phyloP scores from a whole-genome alignment of 2,113 vertebrate species.

The Camelus bactrianus region DNA sequence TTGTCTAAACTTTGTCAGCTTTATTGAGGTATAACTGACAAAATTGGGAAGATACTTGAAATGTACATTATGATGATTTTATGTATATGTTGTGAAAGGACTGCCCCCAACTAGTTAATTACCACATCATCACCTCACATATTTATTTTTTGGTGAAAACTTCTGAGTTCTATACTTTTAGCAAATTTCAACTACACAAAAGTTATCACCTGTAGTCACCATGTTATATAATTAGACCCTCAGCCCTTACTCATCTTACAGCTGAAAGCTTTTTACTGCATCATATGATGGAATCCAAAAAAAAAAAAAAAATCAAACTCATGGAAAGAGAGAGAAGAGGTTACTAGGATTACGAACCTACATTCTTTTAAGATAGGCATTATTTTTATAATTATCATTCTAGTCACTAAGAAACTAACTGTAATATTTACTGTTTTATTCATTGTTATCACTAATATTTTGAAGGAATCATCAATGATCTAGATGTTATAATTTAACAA shows the following conservation, averaged over 20 bases:
- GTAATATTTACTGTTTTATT: slow-evolving; percentile 9
- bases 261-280: not conserved
- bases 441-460: not conserved
- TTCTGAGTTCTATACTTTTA: not conserved
- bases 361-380: too few species aligned
- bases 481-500: not conserved
- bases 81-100: not conserved
- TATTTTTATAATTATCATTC: too few species aligned
- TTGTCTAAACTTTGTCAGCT: not conserved
- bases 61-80: not conserved
- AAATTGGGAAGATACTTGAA: not conserved
- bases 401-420: slow-evolving; percentile 12
- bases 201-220: not conserved
- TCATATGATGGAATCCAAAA: not conserved
- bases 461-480: not conserved
- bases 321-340: not conserved
- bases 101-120: not conserved
- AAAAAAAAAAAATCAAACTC: not conserved
- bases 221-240: not conserved
- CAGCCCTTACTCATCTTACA: not conserved
- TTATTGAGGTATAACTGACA: not conserved
- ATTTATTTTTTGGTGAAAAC: not conserved
- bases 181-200: not conserved
- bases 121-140: not conserved
- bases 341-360: not conserved